phyloP scores from a whole-genome alignment of 2,797 vertebrate genomes.

The Eupleurogrammus muticus region DNA sequence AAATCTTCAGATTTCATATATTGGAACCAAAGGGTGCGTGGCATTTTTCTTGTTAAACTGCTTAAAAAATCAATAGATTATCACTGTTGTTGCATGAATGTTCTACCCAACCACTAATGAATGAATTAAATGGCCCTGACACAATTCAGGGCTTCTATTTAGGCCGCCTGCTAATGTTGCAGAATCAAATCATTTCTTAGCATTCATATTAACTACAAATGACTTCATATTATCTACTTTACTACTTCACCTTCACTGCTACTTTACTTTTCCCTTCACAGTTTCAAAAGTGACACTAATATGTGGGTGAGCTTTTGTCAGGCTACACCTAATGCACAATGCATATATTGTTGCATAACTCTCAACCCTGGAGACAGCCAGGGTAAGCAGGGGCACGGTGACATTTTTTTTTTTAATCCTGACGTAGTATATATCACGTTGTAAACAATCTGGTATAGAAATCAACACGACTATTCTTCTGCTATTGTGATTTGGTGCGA shows the following conservation, averaged over 20 bases:
- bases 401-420: background rate
- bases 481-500: constrained; percentile 22
- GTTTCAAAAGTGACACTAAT: constrained; percentile 20
- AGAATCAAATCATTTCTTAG: background rate
- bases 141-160: background rate
- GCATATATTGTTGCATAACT: constrained; percentile 57
- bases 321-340: constrained; percentile 51
- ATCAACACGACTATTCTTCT: constrained; percentile 16
- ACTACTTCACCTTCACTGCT: too few species aligned
- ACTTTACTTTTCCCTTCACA: background rate
- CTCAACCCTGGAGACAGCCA: constrained; percentile 10
- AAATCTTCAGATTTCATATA: background rate
- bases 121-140: background rate
- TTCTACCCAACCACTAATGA: background rate
- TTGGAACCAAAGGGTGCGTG: background rate
- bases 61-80: background rate
- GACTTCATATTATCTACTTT: background rate
- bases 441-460: constrained; percentile 2
- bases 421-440: background rate
- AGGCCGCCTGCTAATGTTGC: background rate
- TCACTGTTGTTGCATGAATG: background rate
- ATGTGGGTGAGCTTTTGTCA: constrained; percentile 43
- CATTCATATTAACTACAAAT: background rate
- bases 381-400: constrained; percentile 24
- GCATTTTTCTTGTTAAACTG: background rate